Base-by-base conservation (phyloP, 37 sponge, comb jelly and placozoan genomes). In the Eunapius fragilis region DNA sequence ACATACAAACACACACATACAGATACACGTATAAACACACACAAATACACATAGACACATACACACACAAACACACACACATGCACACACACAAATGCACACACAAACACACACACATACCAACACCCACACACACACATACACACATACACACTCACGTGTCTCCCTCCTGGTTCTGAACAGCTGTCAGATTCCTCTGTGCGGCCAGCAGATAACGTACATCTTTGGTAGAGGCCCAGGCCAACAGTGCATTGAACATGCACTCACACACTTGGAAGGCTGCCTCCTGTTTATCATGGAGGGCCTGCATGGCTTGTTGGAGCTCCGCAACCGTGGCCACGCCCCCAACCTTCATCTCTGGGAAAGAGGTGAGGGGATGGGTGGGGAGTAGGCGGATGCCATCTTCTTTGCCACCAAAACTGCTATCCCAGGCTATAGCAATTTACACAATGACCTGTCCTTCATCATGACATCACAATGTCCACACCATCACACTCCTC, bases 101-200 rank as follows among this genome's bases (percentile, higher is more conserved):
- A 45, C 47, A 45, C 47, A 45, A 4, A 45, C 47, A 45, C 47
- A 45, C 47, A 45, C 47, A 45, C 47, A 45, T 9, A 45, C 47
- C 4, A 4, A 45, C 47, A 45, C 47, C 4, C 47, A 45, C 47
- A 45, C 47, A 45, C 17, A 58, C 58, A 58, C 17, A 45, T 19
- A 58, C 17, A 11, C 58, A 58, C 58, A 58, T 9, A 45, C 49
- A 30, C 37, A 87, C 96, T 93, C 33, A 95, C 96, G 96, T 96
- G 81, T 96, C 96, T 73, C 96, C 96, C 48, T 96, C 84, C n/a
- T 91, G 86, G 71, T 96, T 92, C 86, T 93, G 96, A n/a, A 90
- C 94, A 19, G 89, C 92, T 6, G 92, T 91, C 77, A 96, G 84
- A 83, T 86, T 87, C 48, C 91, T 88, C 82, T 96, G 96, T 12